Conservation (phyloP, 2,888 invertebrate genomes). For the Trichacis sp. region DNA sequence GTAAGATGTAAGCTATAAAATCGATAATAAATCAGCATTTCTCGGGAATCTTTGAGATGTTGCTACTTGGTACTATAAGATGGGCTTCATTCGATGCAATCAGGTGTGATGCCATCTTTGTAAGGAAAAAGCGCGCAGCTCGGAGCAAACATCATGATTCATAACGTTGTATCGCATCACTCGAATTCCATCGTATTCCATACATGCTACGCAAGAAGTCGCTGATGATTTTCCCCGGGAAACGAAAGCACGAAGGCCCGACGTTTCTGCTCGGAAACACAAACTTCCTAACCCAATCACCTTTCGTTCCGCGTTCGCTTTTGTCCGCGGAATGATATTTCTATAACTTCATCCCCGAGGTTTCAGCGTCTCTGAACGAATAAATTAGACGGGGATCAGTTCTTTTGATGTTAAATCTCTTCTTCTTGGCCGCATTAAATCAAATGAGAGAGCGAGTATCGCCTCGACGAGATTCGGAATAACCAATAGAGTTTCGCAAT, state of each 20-base stretch:
- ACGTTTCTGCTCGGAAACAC: no score
- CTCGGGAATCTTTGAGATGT: constrained; percentile 9
- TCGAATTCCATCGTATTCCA: constrained; percentile 21
- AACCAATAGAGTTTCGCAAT: constrained; percentile 45
- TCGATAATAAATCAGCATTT: no score
- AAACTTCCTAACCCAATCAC: no score
- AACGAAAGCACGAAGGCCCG: no score
- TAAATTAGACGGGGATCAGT: neutral
- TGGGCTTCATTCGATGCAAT: constrained; percentile 47
- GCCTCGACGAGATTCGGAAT: constrained; percentile 32
- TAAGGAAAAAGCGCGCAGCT: constrained; percentile 7
- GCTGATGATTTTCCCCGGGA: no score
- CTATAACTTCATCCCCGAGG: neutral
- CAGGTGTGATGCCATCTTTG: constrained; percentile 23
- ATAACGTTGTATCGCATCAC: constrained; percentile 54
- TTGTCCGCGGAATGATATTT: neutral
- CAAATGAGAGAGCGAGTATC: constrained; percentile 27
- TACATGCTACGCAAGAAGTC: neutral
- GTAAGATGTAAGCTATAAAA: no score
- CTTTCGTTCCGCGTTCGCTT: neutral
- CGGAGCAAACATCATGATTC: constrained; percentile 56
- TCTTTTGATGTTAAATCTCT: neutral
- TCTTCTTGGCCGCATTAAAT: neutral
- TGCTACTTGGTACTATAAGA: constrained; percentile 12
- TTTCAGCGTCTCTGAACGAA: neutral